These are phyloP conservation scores for Chrosomus eos DNA, from an alignment of 2,797 vertebrate species.

Conservation along the genomic window DNA sequence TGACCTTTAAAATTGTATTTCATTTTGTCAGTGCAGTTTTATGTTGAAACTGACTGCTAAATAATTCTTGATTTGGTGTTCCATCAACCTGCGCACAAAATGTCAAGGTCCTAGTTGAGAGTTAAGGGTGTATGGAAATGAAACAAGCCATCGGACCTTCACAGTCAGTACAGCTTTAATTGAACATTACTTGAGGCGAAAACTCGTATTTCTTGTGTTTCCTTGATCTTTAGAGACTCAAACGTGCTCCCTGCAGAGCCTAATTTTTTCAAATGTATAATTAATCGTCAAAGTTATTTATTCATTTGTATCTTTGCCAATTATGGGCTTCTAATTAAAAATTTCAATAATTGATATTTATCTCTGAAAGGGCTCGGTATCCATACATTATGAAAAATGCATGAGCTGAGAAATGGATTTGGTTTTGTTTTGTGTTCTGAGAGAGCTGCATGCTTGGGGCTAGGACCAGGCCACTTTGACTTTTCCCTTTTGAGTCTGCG, in stretches of 20 bases:
- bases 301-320: conserved; percentile 81
- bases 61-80: conserved; percentile 19
- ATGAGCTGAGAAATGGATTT: conserved; percentile 77
- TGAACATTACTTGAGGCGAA: conserved; percentile 83
- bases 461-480: conserved; percentile 83
- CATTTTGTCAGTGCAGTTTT: neutral
- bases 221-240: conserved; percentile 81
- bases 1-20: neutral
- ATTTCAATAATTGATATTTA: conserved; percentile 87
- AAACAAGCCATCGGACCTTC: conserved; percentile 67
- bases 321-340: conserved; percentile 82
- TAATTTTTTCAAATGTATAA: conserved; percentile 79
- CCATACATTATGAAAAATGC: conserved; percentile 79
- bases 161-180: conserved; percentile 77
- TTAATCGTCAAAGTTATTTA: conserved; percentile 81
- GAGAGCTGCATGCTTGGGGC: conserved; percentile 78
- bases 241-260: conserved; percentile 73
- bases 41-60: neutral
- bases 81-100: neutral
- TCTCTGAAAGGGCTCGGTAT: conserved; percentile 79
- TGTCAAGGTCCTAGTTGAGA: neutral
- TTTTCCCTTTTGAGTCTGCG: conserved; percentile 77
- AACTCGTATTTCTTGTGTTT: conserved; percentile 78
- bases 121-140: conserved; percentile 8
- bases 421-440: conserved; percentile 81